These are phyloP conservation scores for Cheilosia scutellata DNA, from an alignment of 2,888 invertebrate genomes.

Conservation along the genomic window DNA sequence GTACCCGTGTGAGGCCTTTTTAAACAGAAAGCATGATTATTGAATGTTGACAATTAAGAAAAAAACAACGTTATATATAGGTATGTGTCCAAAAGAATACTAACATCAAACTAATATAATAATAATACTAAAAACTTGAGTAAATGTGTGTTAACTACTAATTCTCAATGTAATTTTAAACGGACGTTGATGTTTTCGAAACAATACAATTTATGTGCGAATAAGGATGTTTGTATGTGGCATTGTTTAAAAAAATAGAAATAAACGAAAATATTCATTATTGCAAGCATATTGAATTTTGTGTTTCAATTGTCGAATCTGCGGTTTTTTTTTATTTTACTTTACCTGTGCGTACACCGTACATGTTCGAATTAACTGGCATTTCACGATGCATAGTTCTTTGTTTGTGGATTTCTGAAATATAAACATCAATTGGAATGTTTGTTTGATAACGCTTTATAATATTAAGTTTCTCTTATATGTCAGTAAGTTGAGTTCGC, in stretches of 20 bases:
- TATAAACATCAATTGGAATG: too few species aligned
- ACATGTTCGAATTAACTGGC: too few species aligned
- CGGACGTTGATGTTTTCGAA: conserved; percentile 47
- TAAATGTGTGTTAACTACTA: conserved; percentile 45
- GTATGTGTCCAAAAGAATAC: conserved; percentile 25
- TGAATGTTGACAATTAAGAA: conserved; percentile 17
- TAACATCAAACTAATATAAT: conserved; percentile 12
- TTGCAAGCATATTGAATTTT: conserved; percentile 38
- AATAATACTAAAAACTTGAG: conserved; percentile 4
- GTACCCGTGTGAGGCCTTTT: conserved; percentile 57
- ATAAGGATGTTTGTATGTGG: conserved; percentile 64
- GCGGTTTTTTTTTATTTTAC: too few species aligned
- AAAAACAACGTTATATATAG: conserved; percentile 4
- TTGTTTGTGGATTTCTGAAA: too few species aligned
- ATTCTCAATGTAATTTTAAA: conserved; percentile 36
- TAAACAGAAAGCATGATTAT: conserved; percentile 6
- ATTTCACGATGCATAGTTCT: too few species aligned
- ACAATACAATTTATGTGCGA: conserved; percentile 41
- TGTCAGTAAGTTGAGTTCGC: too few species aligned
- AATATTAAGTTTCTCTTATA: too few species aligned
- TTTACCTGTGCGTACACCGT: too few species aligned
- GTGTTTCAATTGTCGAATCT: background rate
- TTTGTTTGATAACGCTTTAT: too few species aligned
- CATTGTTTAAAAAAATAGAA: conserved; percentile 53
- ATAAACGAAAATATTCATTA: conserved; percentile 51